Percentiles rank a stretch among this genome's conserved stretches.
phyloP scores from a whole-genome alignment of 2,113 vertebrate species.

The Struthio camelus region DNA sequence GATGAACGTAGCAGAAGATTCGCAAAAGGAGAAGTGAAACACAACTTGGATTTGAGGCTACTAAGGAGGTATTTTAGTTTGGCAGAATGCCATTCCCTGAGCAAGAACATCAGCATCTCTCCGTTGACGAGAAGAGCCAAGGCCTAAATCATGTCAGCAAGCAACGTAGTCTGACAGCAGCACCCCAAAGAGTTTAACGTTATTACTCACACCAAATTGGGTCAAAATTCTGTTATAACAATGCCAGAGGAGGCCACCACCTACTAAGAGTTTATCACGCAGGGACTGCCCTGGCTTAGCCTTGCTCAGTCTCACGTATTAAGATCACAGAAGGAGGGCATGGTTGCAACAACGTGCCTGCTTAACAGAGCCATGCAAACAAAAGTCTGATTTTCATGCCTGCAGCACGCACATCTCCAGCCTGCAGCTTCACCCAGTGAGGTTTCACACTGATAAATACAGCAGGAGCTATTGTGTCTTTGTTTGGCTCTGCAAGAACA shows the following conservation, averaged over 20 bases:
- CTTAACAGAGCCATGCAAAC: neutral
- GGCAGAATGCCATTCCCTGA: neutral
- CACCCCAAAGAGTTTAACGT: neutral
- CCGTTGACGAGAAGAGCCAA: neutral
- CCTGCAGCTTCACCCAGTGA: neutral
- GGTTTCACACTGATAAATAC: neutral
- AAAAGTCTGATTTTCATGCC: neutral
- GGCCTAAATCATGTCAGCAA: slow-evolving; percentile 7
- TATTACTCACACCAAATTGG: neutral
- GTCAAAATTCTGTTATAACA: neutral
- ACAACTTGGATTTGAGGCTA: neutral
- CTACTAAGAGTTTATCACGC: neutral
- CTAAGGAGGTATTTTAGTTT: neutral
- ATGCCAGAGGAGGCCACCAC: neutral
- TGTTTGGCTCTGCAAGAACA: neutral
- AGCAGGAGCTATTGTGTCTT: fast-evolving
- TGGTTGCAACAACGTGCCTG: fast-evolving
- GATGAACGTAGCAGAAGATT: neutral
- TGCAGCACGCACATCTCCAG: neutral
- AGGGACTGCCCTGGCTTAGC: neutral
- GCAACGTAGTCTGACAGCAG: neutral
- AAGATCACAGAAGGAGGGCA: neutral
- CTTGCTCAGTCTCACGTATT: neutral
- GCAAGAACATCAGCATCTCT: neutral
- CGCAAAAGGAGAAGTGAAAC: neutral